Evolutionary conservation across 2,888 invertebrate species (phyloP).

Genomic region (Lingula anatina): DNA sequence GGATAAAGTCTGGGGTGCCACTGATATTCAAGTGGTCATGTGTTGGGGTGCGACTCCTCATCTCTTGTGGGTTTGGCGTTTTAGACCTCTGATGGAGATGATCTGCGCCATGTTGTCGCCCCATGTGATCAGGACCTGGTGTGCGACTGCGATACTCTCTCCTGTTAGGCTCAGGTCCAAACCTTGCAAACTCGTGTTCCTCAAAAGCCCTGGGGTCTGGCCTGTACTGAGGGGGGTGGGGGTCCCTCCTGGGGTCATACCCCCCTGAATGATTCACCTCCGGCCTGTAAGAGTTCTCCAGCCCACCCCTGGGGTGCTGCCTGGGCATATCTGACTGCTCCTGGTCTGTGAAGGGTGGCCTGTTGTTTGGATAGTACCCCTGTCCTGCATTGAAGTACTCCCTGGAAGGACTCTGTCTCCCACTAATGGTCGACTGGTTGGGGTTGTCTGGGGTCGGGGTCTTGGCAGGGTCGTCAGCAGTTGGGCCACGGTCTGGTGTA

Average conservation of each 20-base stretch:
- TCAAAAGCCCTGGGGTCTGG: neutral
- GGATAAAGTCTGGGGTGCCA: constrained; percentile 24
- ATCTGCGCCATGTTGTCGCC: constrained; percentile 21
- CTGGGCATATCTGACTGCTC: too few species aligned
- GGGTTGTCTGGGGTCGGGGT: too few species aligned
- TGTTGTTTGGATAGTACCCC: too few species aligned
- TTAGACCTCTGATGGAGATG: constrained; percentile 39
- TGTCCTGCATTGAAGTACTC: too few species aligned
- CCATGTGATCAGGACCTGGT: constrained; percentile 51
- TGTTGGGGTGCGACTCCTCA: constrained; percentile 48
- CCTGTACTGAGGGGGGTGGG: neutral
- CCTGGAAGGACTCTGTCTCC: too few species aligned
- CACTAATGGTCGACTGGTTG: too few species aligned
- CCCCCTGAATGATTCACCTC: neutral
- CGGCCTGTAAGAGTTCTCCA: too few species aligned
- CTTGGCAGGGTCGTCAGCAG: too few species aligned
- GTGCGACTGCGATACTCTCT: constrained; percentile 46
- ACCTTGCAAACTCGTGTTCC: neutral
- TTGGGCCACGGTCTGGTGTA: constrained; percentile 13
- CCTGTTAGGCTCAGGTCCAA: neutral
- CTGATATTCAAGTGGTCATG: constrained; percentile 14
- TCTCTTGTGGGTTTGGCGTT: constrained; percentile 41
- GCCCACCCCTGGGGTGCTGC: too few species aligned
- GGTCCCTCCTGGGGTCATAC: neutral
- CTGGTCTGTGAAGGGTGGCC: too few species aligned